Percentiles rank a stretch among this genome's conserved stretches.
Conservation (phyloP, 2,888 invertebrate species). For the Stramonita haemastoma region DNA sequence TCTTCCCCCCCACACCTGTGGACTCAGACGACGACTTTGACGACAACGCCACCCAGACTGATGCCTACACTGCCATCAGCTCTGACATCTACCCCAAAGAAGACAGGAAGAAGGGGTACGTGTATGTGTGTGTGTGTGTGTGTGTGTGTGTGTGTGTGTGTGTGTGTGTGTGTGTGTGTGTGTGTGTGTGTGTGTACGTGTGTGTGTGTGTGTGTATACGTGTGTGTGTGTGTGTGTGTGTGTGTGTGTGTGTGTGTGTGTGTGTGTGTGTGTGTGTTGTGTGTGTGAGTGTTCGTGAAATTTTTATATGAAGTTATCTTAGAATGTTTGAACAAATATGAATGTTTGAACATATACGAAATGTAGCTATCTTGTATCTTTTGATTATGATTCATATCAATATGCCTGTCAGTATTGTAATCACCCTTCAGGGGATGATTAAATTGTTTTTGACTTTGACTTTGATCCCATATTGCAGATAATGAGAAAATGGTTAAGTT, state of each 20-base stretch:
- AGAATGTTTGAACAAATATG: too few relatives aligned
- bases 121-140: not conserved
- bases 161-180: not conserved
- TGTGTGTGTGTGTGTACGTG: not conserved
- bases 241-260: not conserved
- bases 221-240: not conserved
- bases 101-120: constrained; percentile 56
- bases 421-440: too few relatives aligned
- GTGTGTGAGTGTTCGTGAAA: too few relatives aligned
- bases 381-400: too few relatives aligned
- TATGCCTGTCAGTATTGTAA: too few relatives aligned
- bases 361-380: too few relatives aligned
- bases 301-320: too few relatives aligned
- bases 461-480: too few relatives aligned
- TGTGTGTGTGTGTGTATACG: too few relatives aligned
- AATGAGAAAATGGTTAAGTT: too few relatives aligned
- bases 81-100: constrained; percentile 52
- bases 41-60: constrained; percentile 32
- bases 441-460: too few relatives aligned
- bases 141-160: not conserved
- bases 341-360: too few relatives aligned
- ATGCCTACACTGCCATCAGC: constrained; percentile 30
- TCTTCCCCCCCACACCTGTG: constrained; percentile 73
- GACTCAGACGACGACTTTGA: constrained; percentile 69
- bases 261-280: not conserved